Evolutionary conservation across 2,113 vertebrate species (phyloP).

Genomic region (Sorex fumeus): DNA sequence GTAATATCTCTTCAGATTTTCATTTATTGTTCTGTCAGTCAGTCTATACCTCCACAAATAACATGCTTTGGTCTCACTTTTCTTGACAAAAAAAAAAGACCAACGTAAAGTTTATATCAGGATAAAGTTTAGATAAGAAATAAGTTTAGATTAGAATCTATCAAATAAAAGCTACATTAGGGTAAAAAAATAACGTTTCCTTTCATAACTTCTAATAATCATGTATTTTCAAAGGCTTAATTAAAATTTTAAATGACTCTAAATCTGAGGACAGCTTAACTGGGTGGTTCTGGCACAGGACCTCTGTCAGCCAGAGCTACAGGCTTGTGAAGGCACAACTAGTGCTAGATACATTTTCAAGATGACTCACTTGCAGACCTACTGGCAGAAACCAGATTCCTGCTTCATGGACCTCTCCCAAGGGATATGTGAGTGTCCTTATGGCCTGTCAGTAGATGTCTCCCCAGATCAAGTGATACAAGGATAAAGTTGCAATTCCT

Average conservation of each 20-base stretch:
- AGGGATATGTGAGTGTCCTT: not conserved
- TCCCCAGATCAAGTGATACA: not conserved
- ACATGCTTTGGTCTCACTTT: not conserved
- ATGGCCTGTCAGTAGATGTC: not conserved
- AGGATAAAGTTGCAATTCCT: not conserved
- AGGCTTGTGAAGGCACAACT: not conserved
- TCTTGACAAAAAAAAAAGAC: not conserved
- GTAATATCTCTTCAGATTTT: too few species aligned
- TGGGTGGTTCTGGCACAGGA: not conserved
- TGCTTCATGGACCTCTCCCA: not conserved
- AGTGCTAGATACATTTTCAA: not conserved
- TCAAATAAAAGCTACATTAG: not conserved
- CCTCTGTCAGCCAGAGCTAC: not conserved
- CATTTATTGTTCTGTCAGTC: constrained; percentile 10
- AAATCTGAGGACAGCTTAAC: not conserved
- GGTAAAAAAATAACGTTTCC: not conserved
- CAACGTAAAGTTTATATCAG: too few species aligned
- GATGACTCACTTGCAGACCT: not conserved
- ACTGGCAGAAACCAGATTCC: not conserved
- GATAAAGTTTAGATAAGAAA: too few species aligned
- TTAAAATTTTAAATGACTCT: not conserved
- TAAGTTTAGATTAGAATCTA: too few species aligned
- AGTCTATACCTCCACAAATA: constrained; percentile 13
- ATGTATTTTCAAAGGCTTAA: constrained; percentile 15
- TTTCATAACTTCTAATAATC: constrained; percentile 12